These are phyloP conservation scores for Hypsopygia costalis DNA, from an alignment of 2,888 invertebrate genomes.

Conservation along the genomic window DNA sequence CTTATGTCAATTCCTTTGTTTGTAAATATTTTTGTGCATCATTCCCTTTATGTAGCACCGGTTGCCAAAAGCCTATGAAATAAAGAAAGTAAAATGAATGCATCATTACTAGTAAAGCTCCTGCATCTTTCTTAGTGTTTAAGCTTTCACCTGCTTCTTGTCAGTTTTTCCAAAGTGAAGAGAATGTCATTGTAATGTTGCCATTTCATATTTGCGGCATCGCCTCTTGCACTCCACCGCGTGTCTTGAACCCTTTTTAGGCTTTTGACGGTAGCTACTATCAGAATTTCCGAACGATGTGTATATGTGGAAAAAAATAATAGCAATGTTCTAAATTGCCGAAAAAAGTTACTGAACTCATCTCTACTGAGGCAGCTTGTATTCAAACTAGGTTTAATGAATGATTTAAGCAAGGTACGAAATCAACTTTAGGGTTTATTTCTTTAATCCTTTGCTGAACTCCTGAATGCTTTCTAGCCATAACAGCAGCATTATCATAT, in stretches of 20 bases:
- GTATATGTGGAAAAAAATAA: conserved; percentile 19
- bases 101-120: not conserved
- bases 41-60: conserved; percentile 11
- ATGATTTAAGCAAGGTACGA: conserved; percentile 14
- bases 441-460: conserved; percentile 16
- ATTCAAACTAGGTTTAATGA: conserved; percentile 16
- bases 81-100: conserved; percentile 5
- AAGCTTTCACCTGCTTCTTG: not conserved
- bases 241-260: conserved; percentile 10
- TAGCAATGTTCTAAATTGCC: conserved; percentile 18
- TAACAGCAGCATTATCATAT: conserved; percentile 16
- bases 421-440: conserved; percentile 13
- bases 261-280: conserved; percentile 19
- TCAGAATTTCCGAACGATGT: conserved; percentile 19
- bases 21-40: conserved; percentile 12
- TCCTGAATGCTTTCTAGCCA: conserved; percentile 13
- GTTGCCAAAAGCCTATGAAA: conserved; percentile 10
- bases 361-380: too few species aligned
- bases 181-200: too few species aligned
- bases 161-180: not conserved
- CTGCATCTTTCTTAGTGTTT: not conserved
- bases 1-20: conserved; percentile 12
- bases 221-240: not conserved
- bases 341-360: conserved; percentile 14
- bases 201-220: not conserved